phyloP scores from a whole-genome alignment of 2,113 vertebrate genomes.

The Nothoprocta pentlandii region DNA sequence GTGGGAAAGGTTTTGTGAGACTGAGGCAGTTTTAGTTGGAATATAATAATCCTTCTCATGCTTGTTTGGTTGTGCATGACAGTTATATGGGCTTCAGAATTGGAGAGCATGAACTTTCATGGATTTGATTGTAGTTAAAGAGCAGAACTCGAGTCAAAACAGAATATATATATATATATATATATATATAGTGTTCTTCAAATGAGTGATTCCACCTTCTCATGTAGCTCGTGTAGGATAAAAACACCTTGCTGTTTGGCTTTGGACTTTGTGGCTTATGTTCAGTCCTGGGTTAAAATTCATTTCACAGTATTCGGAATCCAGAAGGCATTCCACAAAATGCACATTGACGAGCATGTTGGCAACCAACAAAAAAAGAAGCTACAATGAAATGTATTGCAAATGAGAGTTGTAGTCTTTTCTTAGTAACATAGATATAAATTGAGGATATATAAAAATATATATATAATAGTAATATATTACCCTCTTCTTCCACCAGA shows the following conservation, averaged over 20 bases:
- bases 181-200: not conserved
- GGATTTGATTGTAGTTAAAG: slow-evolving; percentile 25
- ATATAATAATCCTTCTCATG: not conserved
- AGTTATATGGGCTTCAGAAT: not conserved
- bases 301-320: not conserved
- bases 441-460: not conserved
- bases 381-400: not conserved
- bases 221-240: not conserved
- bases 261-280: not conserved
- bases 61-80: not conserved
- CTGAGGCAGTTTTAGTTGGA: not conserved
- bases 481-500: not conserved
- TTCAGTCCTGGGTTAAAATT: not conserved
- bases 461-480: not conserved
- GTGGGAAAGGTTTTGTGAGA: slow-evolving; percentile 26
- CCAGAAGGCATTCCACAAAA: not conserved
- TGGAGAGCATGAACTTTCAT: not conserved
- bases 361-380: not conserved
- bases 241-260: slow-evolving; percentile 15
- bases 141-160: not conserved
- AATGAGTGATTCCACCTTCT: not conserved
- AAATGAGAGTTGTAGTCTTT: not conserved
- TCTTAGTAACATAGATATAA: not conserved
- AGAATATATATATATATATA: not conserved
- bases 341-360: not conserved